Evolutionary conservation across 2,797 vertebrate species (phyloP).

Genomic region (Passerculus sandwichensis): DNA sequence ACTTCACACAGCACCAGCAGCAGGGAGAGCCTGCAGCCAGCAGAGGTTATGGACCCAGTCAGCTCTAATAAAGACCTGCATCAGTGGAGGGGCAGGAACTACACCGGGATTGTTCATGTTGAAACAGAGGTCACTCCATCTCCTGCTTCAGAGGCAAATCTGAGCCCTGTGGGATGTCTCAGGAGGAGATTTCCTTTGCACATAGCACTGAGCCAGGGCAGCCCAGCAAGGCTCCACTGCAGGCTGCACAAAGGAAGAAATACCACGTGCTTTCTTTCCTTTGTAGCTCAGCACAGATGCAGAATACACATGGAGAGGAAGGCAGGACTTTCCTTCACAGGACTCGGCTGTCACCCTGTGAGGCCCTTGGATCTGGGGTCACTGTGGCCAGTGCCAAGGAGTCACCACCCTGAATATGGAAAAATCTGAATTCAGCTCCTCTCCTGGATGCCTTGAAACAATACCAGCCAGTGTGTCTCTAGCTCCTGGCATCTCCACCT

Average conservation of each 20-base stretch:
- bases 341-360: accelerated
- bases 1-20: slow-evolving; percentile 9
- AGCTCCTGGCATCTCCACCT: neutral
- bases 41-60: slow-evolving; percentile 47
- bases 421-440: neutral
- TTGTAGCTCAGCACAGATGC: neutral
- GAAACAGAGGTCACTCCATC: neutral
- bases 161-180: neutral
- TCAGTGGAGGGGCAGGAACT: slow-evolving; percentile 25
- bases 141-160: slow-evolving; percentile 13
- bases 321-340: neutral
- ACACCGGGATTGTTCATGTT: neutral
- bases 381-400: neutral
- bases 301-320: accelerated
- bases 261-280: neutral
- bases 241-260: neutral
- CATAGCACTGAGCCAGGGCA: neutral
- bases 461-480: neutral
- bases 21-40: slow-evolving; percentile 22
- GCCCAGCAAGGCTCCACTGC: neutral
- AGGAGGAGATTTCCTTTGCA: neutral
- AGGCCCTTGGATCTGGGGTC: neutral
- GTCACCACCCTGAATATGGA: neutral
- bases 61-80: slow-evolving; percentile 51
- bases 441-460: neutral